phyloP scores from a whole-genome alignment of 2,797 vertebrate genomes.

The Premnoplex brunnescens region DNA sequence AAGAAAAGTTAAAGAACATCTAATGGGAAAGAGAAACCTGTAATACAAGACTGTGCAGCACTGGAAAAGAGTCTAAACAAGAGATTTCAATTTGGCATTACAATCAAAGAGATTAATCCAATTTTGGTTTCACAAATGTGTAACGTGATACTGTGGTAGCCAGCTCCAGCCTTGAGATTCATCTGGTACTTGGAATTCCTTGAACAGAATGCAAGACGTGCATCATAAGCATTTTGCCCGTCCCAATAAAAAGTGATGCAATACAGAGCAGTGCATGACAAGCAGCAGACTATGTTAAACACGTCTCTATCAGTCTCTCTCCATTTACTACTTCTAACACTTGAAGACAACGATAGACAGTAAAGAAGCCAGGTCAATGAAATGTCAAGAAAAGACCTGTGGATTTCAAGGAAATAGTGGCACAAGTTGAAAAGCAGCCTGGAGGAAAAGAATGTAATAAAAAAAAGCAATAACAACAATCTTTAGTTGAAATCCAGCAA shows the following conservation, averaged over 20 bases:
- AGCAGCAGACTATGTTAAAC: not conserved
- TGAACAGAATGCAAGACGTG: not conserved
- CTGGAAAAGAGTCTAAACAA: not conserved
- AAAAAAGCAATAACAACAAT: not conserved
- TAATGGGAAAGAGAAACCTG: slow-evolving; percentile 16
- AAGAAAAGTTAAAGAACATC: not conserved
- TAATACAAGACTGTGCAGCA: not conserved
- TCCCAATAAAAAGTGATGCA: not conserved
- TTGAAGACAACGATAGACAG: not conserved
- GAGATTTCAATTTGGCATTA: not conserved
- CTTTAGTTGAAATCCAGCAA: not conserved
- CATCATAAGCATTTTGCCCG: not conserved
- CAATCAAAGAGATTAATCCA: not conserved
- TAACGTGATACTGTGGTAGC: not conserved
- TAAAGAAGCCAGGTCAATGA: not conserved
- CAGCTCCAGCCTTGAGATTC: not conserved
- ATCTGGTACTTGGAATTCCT: not conserved
- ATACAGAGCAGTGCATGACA: not conserved
- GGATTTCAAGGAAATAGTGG: not conserved
- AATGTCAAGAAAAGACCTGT: not conserved
- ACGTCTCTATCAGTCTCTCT: not conserved
- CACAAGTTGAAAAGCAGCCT: not conserved
- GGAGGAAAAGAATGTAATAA: not conserved
- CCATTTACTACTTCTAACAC: not conserved
- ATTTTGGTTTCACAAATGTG: slow-evolving; percentile 26